Percentiles rank a stretch among this genome's conserved stretches.
phyloP scores from a whole-genome alignment of 2,888 invertebrate species.

The Camponotus fellah region DNA sequence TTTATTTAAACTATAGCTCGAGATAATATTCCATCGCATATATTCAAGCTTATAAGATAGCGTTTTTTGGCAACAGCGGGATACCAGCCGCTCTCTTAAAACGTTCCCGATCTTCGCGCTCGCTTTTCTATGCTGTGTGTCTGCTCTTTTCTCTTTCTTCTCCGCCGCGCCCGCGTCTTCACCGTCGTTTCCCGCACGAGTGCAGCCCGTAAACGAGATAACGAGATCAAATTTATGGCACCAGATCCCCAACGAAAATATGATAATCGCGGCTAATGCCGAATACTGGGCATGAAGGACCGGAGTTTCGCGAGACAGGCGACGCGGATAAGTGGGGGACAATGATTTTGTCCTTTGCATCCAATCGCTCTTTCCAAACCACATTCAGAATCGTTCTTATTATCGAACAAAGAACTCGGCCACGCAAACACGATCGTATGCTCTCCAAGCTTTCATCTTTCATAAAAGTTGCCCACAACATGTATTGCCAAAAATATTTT shows the following conservation, averaged over 20 bases:
- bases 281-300: constrained; percentile 72
- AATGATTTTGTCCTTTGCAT: constrained; percentile 58
- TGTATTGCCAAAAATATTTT: constrained; percentile 28
- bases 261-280: constrained; percentile 85
- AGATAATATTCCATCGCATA: constrained; percentile 8
- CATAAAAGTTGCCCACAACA: neutral
- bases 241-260: constrained; percentile 84
- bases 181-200: constrained; percentile 72
- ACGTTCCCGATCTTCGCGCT: constrained; percentile 54
- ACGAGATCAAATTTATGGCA: constrained; percentile 86
- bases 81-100: constrained; percentile 54
- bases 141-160: constrained; percentile 55
- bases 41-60: constrained; percentile 31
- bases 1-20: neutral
- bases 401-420: constrained; percentile 40
- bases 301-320: constrained; percentile 54
- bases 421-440: constrained; percentile 45
- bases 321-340: constrained; percentile 56
- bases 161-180: constrained; percentile 64
- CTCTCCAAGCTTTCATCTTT: constrained; percentile 25
- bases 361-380: constrained; percentile 52
- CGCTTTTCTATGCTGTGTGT: constrained; percentile 60
- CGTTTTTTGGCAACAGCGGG: constrained; percentile 38
- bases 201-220: constrained; percentile 85
- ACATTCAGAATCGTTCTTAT: constrained; percentile 50